These are phyloP conservation scores for Theretra japonica DNA, from an alignment of 2,888 invertebrate genomes.

Conservation along the genomic window DNA sequence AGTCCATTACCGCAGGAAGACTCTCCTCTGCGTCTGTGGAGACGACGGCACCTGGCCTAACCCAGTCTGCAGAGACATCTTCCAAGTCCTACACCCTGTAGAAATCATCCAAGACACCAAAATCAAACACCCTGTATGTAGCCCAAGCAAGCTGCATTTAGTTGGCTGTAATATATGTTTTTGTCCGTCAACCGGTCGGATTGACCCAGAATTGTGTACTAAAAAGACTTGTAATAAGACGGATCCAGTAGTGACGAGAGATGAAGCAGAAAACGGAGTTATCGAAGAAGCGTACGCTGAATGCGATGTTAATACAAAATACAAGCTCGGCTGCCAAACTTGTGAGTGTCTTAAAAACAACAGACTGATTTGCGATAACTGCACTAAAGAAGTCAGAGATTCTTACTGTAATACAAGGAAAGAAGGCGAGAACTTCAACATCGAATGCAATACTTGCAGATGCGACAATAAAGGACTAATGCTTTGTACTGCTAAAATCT, in stretches of 20 bases:
- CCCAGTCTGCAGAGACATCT: constrained; percentile 68
- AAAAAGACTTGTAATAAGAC: constrained; percentile 53
- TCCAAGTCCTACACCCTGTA: constrained; percentile 63
- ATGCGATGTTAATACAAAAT: constrained; percentile 68
- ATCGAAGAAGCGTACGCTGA: constrained; percentile 61
- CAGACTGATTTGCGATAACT: constrained; percentile 72
- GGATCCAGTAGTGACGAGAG: constrained; percentile 45
- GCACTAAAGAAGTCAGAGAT: constrained; percentile 49
- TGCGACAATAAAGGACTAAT: constrained; percentile 73
- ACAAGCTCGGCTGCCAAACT: constrained; percentile 79
- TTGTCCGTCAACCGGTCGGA: constrained; percentile 56
- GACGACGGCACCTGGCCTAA: constrained; percentile 75
- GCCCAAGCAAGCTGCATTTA: constrained; percentile 60
- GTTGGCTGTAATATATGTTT: constrained; percentile 70
- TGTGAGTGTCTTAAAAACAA: constrained; percentile 80
- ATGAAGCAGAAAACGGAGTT: constrained; percentile 34
- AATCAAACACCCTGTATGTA: constrained; percentile 51
- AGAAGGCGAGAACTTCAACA: constrained; percentile 64
- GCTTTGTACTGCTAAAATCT: constrained; percentile 73
- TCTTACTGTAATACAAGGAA: constrained; percentile 49
- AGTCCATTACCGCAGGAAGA: constrained; percentile 59
- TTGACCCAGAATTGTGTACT: constrained; percentile 62
- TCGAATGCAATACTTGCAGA: constrained; percentile 82
- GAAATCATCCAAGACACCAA: constrained; percentile 45
- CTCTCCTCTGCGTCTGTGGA: constrained; percentile 65